Evolutionary conservation across 2,888 invertebrate genomes (phyloP), one percentile per base, ranked within the genome.

Genomic region (Lobophora halterata): DNA sequence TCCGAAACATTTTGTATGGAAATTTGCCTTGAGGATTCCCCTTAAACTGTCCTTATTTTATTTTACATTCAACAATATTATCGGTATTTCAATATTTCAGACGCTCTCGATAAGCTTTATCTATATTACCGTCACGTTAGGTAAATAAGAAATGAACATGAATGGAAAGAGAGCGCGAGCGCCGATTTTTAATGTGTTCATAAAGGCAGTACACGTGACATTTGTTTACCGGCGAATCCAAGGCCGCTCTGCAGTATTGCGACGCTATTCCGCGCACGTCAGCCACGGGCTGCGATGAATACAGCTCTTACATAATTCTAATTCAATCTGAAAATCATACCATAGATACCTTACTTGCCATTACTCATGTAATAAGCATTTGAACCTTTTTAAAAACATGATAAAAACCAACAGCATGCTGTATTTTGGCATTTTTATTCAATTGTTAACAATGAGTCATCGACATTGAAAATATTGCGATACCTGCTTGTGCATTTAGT

Each of bases 171-270:
- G 35, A 59, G 56, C 55, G 56, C 60, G 40, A 52, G 51, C 52
- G 52, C 58, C 55, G 63, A 65, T 64, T 66, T 67, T 67, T 57
- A 54, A 51, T 48, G 59, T 57, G 51, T 50, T 44, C 33, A 30
- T 41, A 28, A 21, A 48, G 42, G 23, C 34, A 23, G 52, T 42
- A 64, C 81, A 83, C 79, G 81, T 82, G 83, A 82, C 78, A 65
- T 66, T 63, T 81, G 81, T 82, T 81, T 80, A 78, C 81, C 65
- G 69, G 56, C 63, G 61, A 58, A 44, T 61, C 66, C 82, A 85
- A 83, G 82, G 85, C 65, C 80, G 55, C 58, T 40, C 43, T 71
- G 77, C 77, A 78, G 59, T 70, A 75, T 64, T 78, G 80, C 81
- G 83, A 72, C 81, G 79, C 66, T 65, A 66, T 71, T 67, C 70